These are phyloP conservation scores for Pinna nobilis DNA, from an alignment of 1,140 invertebrate genomes.

Conservation along the genomic window DNA sequence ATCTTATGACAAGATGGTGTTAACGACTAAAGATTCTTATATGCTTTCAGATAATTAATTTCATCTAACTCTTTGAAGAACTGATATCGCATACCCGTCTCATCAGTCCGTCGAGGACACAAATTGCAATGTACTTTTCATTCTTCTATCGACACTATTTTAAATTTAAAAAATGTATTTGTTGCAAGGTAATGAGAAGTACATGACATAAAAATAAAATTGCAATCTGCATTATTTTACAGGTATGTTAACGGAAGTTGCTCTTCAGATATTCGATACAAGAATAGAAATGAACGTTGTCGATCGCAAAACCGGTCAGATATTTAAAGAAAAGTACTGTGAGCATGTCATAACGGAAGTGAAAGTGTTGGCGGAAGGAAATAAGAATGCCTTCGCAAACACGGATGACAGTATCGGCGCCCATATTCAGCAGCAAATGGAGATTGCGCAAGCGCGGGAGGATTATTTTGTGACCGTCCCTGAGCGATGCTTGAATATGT, in stretches of 20 bases:
- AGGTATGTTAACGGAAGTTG: slow-evolving; percentile 32
- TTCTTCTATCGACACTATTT: too few relatives aligned
- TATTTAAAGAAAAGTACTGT: slow-evolving; percentile 30
- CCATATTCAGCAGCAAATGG: slow-evolving; percentile 9
- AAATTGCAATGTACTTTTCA: too few relatives aligned
- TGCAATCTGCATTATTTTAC: too few relatives aligned
- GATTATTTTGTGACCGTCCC: slow-evolving; percentile 22
- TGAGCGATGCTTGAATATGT: slow-evolving; percentile 11
- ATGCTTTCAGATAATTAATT: too few relatives aligned
- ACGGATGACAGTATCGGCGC: neutral
- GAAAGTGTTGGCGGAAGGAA: slow-evolving; percentile 17
- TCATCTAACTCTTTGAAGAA: too few relatives aligned
- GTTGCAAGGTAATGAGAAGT: too few relatives aligned
- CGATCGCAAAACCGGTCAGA: slow-evolving; percentile 15
- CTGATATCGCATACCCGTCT: too few relatives aligned
- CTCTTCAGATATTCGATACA: slow-evolving; percentile 23
- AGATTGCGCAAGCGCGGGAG: slow-evolving; percentile 19
- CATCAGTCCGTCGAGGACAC: too few relatives aligned
- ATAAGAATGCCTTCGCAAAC: neutral
- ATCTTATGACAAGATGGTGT: too few relatives aligned
- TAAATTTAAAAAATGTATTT: too few relatives aligned
- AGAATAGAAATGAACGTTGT: slow-evolving; percentile 23
- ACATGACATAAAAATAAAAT: too few relatives aligned
- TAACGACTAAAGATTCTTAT: too few relatives aligned
- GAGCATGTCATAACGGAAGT: slow-evolving; percentile 32